Conservation (phyloP, 2,888 invertebrate genomes). For the Oxystoma pomonae region DNA sequence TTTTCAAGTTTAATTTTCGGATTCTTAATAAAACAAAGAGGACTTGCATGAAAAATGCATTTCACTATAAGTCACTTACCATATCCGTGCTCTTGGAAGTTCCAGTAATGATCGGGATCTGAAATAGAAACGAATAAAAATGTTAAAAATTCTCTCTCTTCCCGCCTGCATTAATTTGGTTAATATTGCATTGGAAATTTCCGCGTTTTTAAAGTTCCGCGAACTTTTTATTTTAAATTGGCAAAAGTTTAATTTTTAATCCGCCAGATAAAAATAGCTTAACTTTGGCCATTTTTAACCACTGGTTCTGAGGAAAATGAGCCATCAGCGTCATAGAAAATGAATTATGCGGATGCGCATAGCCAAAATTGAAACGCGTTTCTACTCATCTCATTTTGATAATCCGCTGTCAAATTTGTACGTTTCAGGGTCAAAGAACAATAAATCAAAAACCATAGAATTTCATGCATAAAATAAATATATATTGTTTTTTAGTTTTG, state of each 20-base stretch:
- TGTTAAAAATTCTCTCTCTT: not conserved
- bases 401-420: no score
- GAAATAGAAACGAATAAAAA: conserved; percentile 15
- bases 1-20: no score
- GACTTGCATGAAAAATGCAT: not conserved
- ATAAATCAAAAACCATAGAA: no score
- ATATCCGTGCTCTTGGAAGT: conserved; percentile 22
- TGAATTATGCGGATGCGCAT: no score
- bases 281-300: not conserved
- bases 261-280: not conserved
- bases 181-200: not conserved
- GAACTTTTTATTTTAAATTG: not conserved
- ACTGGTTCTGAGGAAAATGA: no score
- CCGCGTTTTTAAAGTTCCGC: not conserved
- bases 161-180: not conserved
- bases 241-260: not conserved
- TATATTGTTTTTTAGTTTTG: no score
- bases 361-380: no score
- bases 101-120: conserved; percentile 25
- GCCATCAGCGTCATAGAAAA: no score
- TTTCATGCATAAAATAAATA: no score
- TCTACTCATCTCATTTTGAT: no score
- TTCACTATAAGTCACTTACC: conserved; percentile 14
- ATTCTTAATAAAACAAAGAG: not conserved
- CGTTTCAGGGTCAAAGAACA: no score